These are phyloP conservation scores for Perizoma affinitatum DNA, from an alignment of 2,888 invertebrate genomes.

Conservation along the genomic window DNA sequence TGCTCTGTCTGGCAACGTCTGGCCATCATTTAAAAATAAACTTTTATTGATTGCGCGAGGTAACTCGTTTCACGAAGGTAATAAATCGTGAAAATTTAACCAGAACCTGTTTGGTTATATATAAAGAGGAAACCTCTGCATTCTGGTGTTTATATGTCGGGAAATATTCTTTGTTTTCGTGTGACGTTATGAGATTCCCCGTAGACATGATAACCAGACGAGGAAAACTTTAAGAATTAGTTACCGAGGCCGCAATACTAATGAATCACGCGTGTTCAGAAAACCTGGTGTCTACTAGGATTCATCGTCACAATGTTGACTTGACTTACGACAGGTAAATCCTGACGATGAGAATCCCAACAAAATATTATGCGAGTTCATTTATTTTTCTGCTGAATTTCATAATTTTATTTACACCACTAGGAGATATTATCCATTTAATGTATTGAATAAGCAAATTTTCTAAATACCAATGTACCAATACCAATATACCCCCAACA, in stretches of 20 bases:
- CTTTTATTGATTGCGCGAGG: conserved; percentile 47
- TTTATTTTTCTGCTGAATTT: conserved; percentile 9
- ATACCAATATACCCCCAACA: conserved; percentile 20
- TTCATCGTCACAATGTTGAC: conserved; percentile 36
- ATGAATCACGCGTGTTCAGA: conserved; percentile 28
- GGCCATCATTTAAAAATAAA: conserved; percentile 47
- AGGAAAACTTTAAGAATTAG: conserved; percentile 26
- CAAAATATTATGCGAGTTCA: conserved; percentile 10
- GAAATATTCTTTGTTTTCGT: conserved; percentile 9
- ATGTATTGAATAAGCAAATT: too few relatives aligned
- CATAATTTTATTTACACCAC: background rate
- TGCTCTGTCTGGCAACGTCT: conserved; percentile 59
- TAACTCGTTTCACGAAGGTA: conserved; percentile 30
- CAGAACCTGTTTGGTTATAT: conserved; percentile 28
- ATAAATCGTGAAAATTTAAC: conserved; percentile 31
- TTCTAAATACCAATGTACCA: conserved; percentile 31
- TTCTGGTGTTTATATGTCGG: conserved; percentile 7
- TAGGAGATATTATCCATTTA: too few relatives aligned
- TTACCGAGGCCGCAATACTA: conserved; percentile 1
- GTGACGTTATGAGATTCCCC: conserved; percentile 34
- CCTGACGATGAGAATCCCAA: conserved; percentile 12
- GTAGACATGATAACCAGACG: conserved; percentile 12
- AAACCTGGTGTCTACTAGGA: conserved; percentile 15
- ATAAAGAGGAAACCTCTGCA: conserved; percentile 23
- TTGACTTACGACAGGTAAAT: conserved; percentile 39